phyloP scores from a whole-genome alignment of 2,797 vertebrate species.

The Agapornis canus region DNA sequence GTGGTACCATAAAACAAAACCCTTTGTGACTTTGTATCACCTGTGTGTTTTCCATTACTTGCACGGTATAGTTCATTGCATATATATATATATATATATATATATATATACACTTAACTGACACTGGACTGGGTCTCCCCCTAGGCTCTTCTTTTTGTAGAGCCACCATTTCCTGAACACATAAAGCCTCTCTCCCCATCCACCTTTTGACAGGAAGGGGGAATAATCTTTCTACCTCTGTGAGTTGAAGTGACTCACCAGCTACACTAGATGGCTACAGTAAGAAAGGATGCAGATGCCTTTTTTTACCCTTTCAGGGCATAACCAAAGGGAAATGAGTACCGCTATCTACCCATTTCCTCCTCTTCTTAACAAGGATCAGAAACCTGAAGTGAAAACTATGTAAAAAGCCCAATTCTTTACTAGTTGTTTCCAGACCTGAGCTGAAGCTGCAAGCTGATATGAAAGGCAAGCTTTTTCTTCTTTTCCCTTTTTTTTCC shows the following conservation, averaged over 20 bases:
- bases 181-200: background rate
- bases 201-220: background rate
- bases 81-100: background rate
- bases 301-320: background rate
- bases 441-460: background rate
- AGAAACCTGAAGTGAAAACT: conserved; percentile 18
- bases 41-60: background rate
- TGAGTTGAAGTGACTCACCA: background rate
- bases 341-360: background rate
- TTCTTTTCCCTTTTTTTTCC: background rate
- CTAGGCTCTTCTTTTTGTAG: background rate
- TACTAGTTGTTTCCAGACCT: background rate
- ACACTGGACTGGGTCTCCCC: background rate
- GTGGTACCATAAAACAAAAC: background rate
- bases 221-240: background rate
- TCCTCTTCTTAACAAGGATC: background rate
- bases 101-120: background rate
- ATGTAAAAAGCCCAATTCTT: conserved; percentile 4
- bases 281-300: background rate
- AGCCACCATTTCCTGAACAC: background rate
- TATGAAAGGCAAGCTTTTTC: background rate
- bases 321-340: background rate
- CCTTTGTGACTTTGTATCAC: background rate
- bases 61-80: background rate
- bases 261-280: background rate